phyloP scores from a whole-genome alignment of 1,140 invertebrate species.

The Apis florea region DNA sequence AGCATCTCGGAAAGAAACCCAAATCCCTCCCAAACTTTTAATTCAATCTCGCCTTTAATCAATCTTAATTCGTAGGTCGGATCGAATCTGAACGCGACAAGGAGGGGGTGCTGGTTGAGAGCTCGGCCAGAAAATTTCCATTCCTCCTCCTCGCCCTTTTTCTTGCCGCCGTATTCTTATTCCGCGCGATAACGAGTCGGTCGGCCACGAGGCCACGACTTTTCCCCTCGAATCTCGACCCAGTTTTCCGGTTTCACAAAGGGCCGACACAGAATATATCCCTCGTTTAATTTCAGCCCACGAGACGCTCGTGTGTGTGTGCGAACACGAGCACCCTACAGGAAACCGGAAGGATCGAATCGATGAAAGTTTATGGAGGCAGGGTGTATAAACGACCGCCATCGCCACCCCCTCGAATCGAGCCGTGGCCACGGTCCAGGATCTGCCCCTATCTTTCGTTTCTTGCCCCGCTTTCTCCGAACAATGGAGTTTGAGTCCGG shows the following conservation, averaged over 20 bases:
- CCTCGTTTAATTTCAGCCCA: conserved; percentile 45
- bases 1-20: too few relatives aligned
- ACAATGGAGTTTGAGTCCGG: background rate
- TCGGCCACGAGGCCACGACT: conserved; percentile 31
- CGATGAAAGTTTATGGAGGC: conserved; percentile 41
- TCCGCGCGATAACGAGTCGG: conserved; percentile 44
- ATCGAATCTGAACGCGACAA: background rate
- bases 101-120: background rate
- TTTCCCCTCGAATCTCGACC: conserved; percentile 45
- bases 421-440: background rate
- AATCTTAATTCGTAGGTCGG: conserved; percentile 12
- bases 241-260: conserved; percentile 32
- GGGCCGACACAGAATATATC: conserved; percentile 30
- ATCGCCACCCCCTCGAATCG: too few relatives aligned
- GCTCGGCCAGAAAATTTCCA: background rate
- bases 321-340: background rate
- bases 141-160: background rate
- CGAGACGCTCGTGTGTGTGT: conserved; percentile 24
- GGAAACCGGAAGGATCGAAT: conserved; percentile 47
- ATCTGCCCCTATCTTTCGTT: background rate
- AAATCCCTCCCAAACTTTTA: background rate
- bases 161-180: conserved; percentile 29
- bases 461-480: too few relatives aligned
- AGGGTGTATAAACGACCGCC: conserved; percentile 14
- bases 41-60: conserved; percentile 3